Evolutionary conservation across 2,113 vertebrate species (phyloP).

Genomic region (Paratilapia polleni): DNA sequence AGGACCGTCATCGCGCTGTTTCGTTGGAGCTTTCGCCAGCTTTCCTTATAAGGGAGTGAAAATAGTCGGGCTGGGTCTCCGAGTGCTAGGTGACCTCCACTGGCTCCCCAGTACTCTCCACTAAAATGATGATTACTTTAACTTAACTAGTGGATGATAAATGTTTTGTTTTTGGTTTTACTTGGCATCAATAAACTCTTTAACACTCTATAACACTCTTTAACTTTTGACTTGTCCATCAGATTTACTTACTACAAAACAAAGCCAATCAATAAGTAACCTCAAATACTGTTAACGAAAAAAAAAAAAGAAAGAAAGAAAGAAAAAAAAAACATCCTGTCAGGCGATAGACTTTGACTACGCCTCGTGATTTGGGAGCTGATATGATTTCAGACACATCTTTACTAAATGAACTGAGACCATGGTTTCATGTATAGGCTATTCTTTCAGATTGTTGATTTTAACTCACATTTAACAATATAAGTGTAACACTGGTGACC

Average conservation of each 20-base stretch:
- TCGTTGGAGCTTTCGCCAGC: background rate
- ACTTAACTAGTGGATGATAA: background rate
- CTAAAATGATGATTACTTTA: background rate
- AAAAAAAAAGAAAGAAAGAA: too few species aligned
- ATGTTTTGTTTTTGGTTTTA: background rate
- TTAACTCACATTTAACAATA: background rate
- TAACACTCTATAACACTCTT: background rate
- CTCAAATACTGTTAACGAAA: background rate
- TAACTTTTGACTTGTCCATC: background rate
- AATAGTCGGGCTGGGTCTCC: slow-evolving; percentile 13
- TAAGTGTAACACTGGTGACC: background rate
- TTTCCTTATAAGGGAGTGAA: slow-evolving; percentile 73
- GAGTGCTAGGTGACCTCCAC: background rate
- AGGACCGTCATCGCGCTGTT: background rate
- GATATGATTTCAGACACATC: background rate
- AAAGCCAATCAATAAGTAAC: background rate
- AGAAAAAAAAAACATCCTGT: too few species aligned
- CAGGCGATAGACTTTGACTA: too few species aligned
- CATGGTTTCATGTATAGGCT: background rate
- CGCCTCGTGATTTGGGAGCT: background rate
- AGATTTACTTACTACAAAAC: background rate
- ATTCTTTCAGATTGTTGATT: background rate
- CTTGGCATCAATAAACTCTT: background rate
- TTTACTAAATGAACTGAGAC: background rate
- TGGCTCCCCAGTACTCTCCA: background rate